phyloP scores from a whole-genome alignment of 2,888 invertebrate genomes.

The Nemotelus pantherinus region DNA sequence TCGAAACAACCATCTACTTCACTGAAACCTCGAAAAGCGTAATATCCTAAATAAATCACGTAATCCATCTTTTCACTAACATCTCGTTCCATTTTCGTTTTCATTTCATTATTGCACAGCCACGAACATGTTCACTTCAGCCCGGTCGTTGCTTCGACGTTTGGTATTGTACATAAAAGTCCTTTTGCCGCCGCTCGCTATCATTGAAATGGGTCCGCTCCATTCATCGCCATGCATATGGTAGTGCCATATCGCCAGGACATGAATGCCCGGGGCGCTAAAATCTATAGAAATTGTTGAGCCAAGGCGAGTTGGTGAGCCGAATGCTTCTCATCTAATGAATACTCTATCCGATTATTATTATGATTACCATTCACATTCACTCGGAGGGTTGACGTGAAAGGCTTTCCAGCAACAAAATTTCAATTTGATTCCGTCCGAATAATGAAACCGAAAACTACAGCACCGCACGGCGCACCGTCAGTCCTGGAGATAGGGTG shows the following conservation, averaged over 20 bases:
- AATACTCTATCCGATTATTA: constrained; percentile 44
- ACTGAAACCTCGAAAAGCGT: constrained; percentile 14
- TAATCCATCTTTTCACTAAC: constrained; percentile 43
- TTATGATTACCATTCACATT: constrained; percentile 45
- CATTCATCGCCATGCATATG: constrained; percentile 23
- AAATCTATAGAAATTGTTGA: background rate
- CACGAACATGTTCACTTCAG: constrained; percentile 36
- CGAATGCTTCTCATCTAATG: constrained; percentile 29
- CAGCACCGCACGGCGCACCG: background rate
- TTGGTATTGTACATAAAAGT: background rate
- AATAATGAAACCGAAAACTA: constrained; percentile 39
- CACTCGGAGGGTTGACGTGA: constrained; percentile 33
- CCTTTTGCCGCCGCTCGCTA: constrained; percentile 21
- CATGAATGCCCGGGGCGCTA: constrained; percentile 23
- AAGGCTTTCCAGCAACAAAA: constrained; percentile 36
- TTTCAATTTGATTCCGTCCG: constrained; percentile 42
- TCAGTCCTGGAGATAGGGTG: constrained; percentile 1
- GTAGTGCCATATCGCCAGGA: constrained; percentile 34
- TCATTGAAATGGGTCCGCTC: constrained; percentile 23
- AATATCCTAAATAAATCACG: constrained; percentile 44
- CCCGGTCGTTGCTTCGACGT: background rate
- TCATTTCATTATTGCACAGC: constrained; percentile 40
- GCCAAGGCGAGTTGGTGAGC: background rate
- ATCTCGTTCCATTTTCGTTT: constrained; percentile 40
- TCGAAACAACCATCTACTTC: constrained; percentile 25